Percentiles rank a stretch among this genome's conserved stretches.
phyloP scores from a whole-genome alignment of 64 coral and sea anemone genomes.

The Anthopleura sola region DNA sequence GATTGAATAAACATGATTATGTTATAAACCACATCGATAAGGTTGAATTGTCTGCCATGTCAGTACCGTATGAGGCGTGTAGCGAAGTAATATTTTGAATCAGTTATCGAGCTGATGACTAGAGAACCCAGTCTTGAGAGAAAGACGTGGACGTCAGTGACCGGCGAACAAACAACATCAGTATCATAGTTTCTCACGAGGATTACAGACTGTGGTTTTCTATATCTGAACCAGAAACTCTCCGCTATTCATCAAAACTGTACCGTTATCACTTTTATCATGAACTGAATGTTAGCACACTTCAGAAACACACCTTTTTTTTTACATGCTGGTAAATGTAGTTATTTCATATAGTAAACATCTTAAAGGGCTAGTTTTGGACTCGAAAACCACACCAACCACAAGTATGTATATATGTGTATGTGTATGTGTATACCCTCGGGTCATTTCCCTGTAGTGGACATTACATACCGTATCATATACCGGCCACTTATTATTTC shows the following conservation, averaged over 20 bases:
- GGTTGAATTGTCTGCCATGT: no score
- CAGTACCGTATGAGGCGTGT: no score
- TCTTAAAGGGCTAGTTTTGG: no score
- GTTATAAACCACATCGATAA: no score
- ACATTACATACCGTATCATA: no score
- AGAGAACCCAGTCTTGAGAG: no score
- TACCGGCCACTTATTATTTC: neutral
- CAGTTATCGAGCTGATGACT: no score
- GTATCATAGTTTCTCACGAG: neutral
- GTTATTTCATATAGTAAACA: neutral
- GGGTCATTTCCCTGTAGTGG: neutral
- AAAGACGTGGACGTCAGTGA: no score
- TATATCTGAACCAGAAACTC: neutral
- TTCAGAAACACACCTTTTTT: neutral
- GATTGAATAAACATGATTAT: no score
- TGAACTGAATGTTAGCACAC: neutral
- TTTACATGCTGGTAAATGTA: neutral
- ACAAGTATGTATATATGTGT: neutral
- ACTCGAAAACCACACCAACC: neutral
- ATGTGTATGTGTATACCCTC: no score
- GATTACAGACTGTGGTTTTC: neutral
- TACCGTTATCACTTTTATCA: neutral
- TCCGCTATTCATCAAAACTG: neutral
- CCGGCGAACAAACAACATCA: no score
- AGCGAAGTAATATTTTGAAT: no score